A percentile compares a stretch with the other conserved stretches of the same genome.
Conservation (phyloP, 1,140 invertebrate species). For the Leguminivora glycinivorella region DNA sequence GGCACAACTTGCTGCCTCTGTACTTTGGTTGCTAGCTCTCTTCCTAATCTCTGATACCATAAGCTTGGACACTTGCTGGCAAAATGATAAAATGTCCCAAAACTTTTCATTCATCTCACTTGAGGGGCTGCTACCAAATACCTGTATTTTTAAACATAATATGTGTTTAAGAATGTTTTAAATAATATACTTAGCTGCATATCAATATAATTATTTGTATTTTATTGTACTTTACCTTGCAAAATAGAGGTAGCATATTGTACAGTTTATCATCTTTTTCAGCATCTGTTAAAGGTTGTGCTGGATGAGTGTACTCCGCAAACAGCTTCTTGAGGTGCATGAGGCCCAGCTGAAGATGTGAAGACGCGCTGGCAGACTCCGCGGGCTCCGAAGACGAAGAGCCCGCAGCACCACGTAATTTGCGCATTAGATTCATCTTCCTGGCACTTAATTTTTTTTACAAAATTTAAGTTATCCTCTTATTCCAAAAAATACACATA, state of each 20-base stretch:
- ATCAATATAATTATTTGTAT: neutral
- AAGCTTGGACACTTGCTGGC: slow-evolving; percentile 95
- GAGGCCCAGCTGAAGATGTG: slow-evolving; percentile 92
- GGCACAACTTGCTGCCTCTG: slow-evolving; percentile 95
- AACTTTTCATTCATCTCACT: slow-evolving; percentile 97
- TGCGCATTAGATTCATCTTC: slow-evolving; percentile 91
- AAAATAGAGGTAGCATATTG: slow-evolving; percentile 98
- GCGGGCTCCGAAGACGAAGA: slow-evolving; percentile 63
- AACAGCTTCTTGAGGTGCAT: slow-evolving; percentile 98
- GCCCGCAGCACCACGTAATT: slow-evolving; percentile 84
- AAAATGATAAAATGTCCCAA: slow-evolving; percentile 94
- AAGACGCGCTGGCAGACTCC: slow-evolving; percentile 80
- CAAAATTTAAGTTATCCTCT: neutral
- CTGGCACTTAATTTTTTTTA: slow-evolving; percentile 27
- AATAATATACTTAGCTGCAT: neutral
- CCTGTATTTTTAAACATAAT: slow-evolving; percentile 78
- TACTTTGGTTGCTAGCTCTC: slow-evolving; percentile 96
- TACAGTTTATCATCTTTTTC: slow-evolving; percentile 97
- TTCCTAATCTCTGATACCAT: slow-evolving; percentile 97
- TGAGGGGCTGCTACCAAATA: slow-evolving; percentile 93
- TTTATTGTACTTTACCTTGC: slow-evolving; percentile 86
- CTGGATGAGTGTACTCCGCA: slow-evolving; percentile 94
- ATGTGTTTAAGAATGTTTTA: neutral
- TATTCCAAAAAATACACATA: slow-evolving; percentile 12
- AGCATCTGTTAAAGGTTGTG: slow-evolving; percentile 87